phyloP scores from a whole-genome alignment of 2,888 invertebrate species.

The Psococerastis gibbosa region DNA sequence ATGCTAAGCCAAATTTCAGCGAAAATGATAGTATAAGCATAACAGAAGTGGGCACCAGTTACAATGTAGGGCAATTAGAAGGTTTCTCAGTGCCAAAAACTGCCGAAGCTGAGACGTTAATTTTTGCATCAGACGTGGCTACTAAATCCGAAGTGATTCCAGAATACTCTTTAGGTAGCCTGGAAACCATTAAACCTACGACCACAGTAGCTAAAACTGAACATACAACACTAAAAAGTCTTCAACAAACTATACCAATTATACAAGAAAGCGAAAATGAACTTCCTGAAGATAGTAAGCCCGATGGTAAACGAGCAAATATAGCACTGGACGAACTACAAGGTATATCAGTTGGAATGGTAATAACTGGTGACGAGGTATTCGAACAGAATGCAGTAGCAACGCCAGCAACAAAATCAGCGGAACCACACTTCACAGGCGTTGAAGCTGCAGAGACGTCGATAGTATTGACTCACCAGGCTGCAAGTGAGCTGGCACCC shows the following conservation, averaged over 20 bases:
- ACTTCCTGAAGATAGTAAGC: constrained; percentile 20
- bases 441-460: constrained; percentile 23
- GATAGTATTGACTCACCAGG: constrained; percentile 16
- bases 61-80: constrained; percentile 3
- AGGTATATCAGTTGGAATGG: constrained; percentile 19
- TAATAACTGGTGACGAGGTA: constrained; percentile 20
- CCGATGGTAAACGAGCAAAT: constrained; percentile 19
- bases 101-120: constrained; percentile 1
- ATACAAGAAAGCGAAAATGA: constrained; percentile 32
- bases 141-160: constrained; percentile 15
- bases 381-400: constrained; percentile 16
- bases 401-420: constrained; percentile 17
- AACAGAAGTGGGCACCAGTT: constrained; percentile 13
- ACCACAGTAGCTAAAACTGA: constrained; percentile 20
- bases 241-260: constrained; percentile 32
- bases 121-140: constrained; percentile 15
- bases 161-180: constrained; percentile 16
- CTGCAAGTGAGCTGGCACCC: constrained; percentile 15
- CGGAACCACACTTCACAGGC: constrained; percentile 24
- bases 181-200: constrained; percentile 15
- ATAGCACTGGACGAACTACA: constrained; percentile 19
- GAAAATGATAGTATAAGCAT: constrained; percentile 27
- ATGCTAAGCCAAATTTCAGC: constrained; percentile 25
- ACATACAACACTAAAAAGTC: constrained; percentile 26
- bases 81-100: constrained; percentile 11